Evolutionary conservation across 1,140 invertebrate species (phyloP), one percentile per base, ranked within the genome.

Genomic region (Potamilus streckersoni): DNA sequence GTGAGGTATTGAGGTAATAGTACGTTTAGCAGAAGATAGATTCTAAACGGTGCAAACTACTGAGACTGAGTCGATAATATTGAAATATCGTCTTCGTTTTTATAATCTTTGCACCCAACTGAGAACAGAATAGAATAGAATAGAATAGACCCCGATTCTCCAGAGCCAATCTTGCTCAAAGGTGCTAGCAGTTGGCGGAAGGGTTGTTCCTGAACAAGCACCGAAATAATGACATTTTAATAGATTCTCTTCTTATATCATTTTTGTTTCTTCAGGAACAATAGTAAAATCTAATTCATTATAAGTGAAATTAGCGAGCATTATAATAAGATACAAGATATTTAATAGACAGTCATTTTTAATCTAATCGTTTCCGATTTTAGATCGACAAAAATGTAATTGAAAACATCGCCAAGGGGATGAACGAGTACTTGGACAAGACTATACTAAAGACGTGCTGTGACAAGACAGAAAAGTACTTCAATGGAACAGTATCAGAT

Each of bases 381-480:
- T 27, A 76, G 74, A 76, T 76, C 67, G 74, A 76, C 62, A 76
- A 71, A 61, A 67, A 71, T n/a, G 69, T 76, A 27, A 76, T 76
- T 67, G 63, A 65, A 55, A 71, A 71, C 19, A 71, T 76, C 13
- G 74, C 74, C 14, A 76, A 63, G 31, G 20, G 56, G 14, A 71
- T 65, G 49, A 66, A 19, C 8, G 71, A 73, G 49, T 62, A 71
- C 11, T 56, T 71, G 66, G 69, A 69, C 23, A 71, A 67, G 38
- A 76, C 49, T 27, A 76, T 80, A 49, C 73, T 80, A n/a, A 76
- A 76, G 49, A 71, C 73, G 64, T 16, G 17, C 12, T 27, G n/a
- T 56, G 38, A 49, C 38, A 49, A 49, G 38, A 49, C 38, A 49
- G 11, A 49, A 49, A 49, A 49, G 38, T 49, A 49, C 38, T 8